Conservation (phyloP, 2,797 vertebrate genomes). For the Echeneis naucrates region DNA sequence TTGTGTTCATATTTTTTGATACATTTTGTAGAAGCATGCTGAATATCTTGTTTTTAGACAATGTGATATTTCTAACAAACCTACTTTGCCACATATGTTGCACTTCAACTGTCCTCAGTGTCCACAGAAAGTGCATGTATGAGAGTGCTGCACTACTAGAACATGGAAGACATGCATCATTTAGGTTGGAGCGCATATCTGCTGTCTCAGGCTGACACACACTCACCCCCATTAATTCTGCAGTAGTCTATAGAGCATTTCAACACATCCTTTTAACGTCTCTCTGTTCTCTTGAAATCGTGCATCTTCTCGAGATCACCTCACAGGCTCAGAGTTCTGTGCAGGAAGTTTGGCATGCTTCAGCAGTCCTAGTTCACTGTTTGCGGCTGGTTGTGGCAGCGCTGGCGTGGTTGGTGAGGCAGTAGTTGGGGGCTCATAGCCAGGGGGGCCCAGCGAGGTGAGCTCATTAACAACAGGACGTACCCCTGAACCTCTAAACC, state of each 20-base stretch:
- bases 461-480: constrained; percentile 79
- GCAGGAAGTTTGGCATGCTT: constrained; percentile 35
- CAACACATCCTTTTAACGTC: background rate
- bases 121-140: background rate
- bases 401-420: constrained; percentile 51
- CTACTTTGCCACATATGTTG: background rate
- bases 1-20: background rate
- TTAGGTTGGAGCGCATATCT: constrained; percentile 46
- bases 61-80: background rate
- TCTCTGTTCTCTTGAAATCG: constrained; percentile 1
- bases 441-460: constrained; percentile 71
- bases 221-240: constrained; percentile 9
- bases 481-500: constrained; percentile 79
- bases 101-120: background rate
- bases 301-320: constrained; percentile 26
- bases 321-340: constrained; percentile 10
- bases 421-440: constrained; percentile 52
- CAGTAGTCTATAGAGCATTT: background rate
- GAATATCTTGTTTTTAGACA: background rate
- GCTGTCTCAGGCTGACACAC: constrained; percentile 18
- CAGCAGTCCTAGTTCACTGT: constrained; percentile 31
- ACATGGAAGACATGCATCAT: constrained; percentile 58
- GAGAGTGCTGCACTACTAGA: constrained; percentile 44
- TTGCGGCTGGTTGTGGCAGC: constrained; percentile 30
- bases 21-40: constrained; percentile 6